Base-by-base conservation (phyloP, 2,797 vertebrate species). In the Oreochromis mossambicus region DNA sequence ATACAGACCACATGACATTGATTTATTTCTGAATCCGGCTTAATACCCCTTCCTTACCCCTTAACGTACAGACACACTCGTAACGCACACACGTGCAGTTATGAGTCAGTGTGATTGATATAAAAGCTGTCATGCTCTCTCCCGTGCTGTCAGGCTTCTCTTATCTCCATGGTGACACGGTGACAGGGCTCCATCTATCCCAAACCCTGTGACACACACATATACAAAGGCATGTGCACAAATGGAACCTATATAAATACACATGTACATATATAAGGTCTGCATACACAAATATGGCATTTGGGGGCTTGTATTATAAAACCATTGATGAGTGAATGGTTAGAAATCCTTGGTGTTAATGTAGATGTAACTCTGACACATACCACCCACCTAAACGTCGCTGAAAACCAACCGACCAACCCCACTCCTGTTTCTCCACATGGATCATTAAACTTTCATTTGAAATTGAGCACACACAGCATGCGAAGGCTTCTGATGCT, bases 41-140 rank as follows among this genome's bases (percentile, higher is more conserved):
- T 93, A 93, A 94, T 90, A 91, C 91, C 90, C 83, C 84, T 84
- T 90, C 88, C 91, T 87, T 86, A 91, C 87, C 85, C 82, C 78
- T 81, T 87, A 92, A 91, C 77, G 58, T 77, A 84, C 85, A 75
- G 63, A 77, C 86, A 84, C 83, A 83, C 78, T 63, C 66, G n/a
- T 83, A 51, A 63, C 19, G n/a, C 79, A 55, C 85, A 77, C 82
- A 66, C 51, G 9, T 21, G 5, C 78, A 43, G 87, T 89, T 87
- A 89, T 92, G 94, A 94, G 92, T 94, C 94, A 93, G 87, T 83
- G 88, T 94, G 95, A 95, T 94, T 95, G 95, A 96, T 95, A 94
- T 94, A 92, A 95, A 95, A 89, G 92, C 92, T 94, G 95, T 94
- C 94, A 94, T 83, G 87, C 91, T 88, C 91, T 91, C 90, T 89